Evolutionary conservation across 2,797 vertebrate genomes (phyloP), one percentile per base, ranked within the genome.

Genomic region (Acomys russatus): DNA sequence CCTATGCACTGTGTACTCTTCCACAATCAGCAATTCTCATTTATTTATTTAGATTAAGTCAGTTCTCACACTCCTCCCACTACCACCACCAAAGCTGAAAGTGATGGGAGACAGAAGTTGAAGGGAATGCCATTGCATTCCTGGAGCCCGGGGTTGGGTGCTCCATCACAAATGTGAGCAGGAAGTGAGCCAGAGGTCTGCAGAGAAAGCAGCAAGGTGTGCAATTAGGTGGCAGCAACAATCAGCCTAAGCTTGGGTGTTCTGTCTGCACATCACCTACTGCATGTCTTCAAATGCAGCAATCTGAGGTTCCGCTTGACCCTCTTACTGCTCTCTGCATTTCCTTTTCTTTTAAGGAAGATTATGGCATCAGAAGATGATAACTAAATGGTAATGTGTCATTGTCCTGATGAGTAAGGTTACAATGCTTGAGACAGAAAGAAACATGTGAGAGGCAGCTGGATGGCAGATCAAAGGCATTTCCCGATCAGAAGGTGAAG

Each of bases 401-500:
- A 91, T 89, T 94, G 96, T 56, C 66, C 18, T 91, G 96, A 95
- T 91, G 88, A n/a, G 64, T 63, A 73, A 0, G 0, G 83, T 79
- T 93, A 96, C 49, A 51, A 23, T 88, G 76, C 92, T 66, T 28
- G 85, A 96, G 95, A 97, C 94, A 78, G 92, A 96, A 0, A 94
- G 88, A 94, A 49, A 97, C 73, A 94, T 59, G 64, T 44, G 92
- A 97, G 97, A 94, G 97, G 94, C 85, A 82, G 97, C 59, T 88
- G 70, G 87, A 96, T 49, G 95, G 93, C 74, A 97, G 93, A 98
- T 97, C 89, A 96, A 98, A 98, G 95, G 96, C 90, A 93, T 25
- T 83, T 93, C 92, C 87, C 91, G 94, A 88, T 12, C 84, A 93
- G 89, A 96, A 97, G 35, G 74, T 59, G 54, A 92, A 15, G 44